A percentile compares a stretch with the other conserved stretches of the same genome.
phyloP scores from a whole-genome alignment of 2,797 vertebrate genomes.

The Myiotriccus ornatus region DNA sequence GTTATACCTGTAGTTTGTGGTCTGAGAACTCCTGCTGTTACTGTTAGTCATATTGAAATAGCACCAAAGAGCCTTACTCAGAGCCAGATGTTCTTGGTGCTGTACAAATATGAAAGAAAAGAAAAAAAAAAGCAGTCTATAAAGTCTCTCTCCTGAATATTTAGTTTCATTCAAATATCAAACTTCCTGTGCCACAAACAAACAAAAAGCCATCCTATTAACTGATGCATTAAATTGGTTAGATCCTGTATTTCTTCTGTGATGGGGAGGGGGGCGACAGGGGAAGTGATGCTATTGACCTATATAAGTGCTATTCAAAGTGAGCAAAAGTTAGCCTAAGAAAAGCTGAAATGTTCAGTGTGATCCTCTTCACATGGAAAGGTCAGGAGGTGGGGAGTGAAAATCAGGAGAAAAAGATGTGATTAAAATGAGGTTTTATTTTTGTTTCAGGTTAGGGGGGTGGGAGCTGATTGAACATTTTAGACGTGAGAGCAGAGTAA shows the following conservation, averaged over 20 bases:
- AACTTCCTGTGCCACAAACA: not conserved
- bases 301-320: slow-evolving; percentile 69
- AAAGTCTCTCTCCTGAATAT: not conserved
- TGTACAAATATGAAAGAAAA: not conserved
- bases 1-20: not conserved
- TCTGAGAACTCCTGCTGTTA: not conserved
- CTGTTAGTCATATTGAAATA: not conserved
- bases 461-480: slow-evolving; percentile 51
- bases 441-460: slow-evolving; percentile 62
- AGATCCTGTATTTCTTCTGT: slow-evolving; percentile 24
- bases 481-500: slow-evolving; percentile 29
- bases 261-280: slow-evolving; percentile 45
- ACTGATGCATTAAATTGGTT: slow-evolving; percentile 25
- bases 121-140: not conserved
- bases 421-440: slow-evolving; percentile 69
- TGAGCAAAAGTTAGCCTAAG: slow-evolving; percentile 67
- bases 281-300: slow-evolving; percentile 67
- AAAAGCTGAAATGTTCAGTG: slow-evolving; percentile 64
- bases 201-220: slow-evolving; percentile 12
- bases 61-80: not conserved
- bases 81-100: not conserved
- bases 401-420: slow-evolving; percentile 62
- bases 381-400: slow-evolving; percentile 61
- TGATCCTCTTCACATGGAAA: slow-evolving; percentile 65
- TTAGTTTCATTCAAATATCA: slow-evolving; percentile 31